A percentile compares a stretch with the other conserved stretches of the same genome.
These are phyloP conservation scores for Peromyscus maniculatus DNA, from an alignment of 2,113 vertebrate species.

Conservation along the genomic window DNA sequence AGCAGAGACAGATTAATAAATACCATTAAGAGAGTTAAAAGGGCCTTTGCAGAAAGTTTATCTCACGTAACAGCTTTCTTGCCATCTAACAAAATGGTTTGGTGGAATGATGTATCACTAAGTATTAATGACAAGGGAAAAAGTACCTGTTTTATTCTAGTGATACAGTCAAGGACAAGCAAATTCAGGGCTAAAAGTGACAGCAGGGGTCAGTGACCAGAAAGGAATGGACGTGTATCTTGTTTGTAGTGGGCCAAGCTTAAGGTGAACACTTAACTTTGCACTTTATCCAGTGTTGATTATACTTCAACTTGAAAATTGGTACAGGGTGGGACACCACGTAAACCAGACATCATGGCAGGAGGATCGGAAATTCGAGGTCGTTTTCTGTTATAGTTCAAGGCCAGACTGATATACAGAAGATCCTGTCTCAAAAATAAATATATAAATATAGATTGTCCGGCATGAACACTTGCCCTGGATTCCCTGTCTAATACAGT, in stretches of 20 bases:
- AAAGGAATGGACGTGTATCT: neutral
- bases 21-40: neutral
- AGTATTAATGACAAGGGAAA: neutral
- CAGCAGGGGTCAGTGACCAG: neutral
- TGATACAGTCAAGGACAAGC: neutral
- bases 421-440: neutral
- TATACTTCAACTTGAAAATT: neutral
- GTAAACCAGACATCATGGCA: neutral
- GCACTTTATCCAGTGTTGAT: slow-evolving; percentile 5
- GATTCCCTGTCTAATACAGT: neutral
- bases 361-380: neutral
- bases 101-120: neutral
- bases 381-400: neutral
- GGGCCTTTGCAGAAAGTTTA: neutral
- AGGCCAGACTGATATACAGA: neutral
- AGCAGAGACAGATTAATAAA: neutral
- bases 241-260: neutral
- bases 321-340: neutral
- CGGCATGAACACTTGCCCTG: neutral
- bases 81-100: neutral
- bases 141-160: neutral
- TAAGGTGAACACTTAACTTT: neutral
- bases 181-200: neutral
- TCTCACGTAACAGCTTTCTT: neutral
- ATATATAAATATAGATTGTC: neutral